Percentiles rank a stretch among this genome's conserved stretches.
Conservation (phyloP, 2,113 vertebrate species). For the Nematolebias whitei region DNA sequence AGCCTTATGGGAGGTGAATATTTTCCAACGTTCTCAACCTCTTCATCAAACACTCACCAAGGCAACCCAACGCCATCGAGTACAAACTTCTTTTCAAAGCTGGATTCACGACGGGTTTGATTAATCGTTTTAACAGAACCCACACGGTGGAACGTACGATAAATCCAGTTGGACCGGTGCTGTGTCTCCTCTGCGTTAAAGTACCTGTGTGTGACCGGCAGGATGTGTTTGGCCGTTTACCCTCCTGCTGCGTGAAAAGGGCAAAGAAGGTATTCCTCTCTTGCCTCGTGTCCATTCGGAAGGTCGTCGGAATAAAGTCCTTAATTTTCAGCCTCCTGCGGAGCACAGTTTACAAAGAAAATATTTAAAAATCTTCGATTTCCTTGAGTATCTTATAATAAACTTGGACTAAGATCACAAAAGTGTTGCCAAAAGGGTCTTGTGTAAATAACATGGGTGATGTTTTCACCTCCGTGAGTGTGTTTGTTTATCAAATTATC, state of each 20-base stretch:
- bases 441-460: no score
- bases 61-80: constrained; percentile 40
- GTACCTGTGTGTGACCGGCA: not conserved
- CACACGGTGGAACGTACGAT: constrained; percentile 13
- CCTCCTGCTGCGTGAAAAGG: constrained; percentile 78
- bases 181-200: constrained; percentile 3
- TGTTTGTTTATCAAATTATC: no score
- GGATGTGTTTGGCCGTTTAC: constrained; percentile 62
- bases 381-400: no score
- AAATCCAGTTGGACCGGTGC: constrained; percentile 35
- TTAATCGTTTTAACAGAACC: not conserved
- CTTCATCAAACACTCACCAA: constrained; percentile 62
- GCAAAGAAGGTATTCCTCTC: constrained; percentile 86
- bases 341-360: not conserved
- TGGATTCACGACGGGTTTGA: constrained; percentile 12
- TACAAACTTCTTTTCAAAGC: constrained; percentile 30
- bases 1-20: constrained; percentile 66
- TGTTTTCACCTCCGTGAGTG: no score
- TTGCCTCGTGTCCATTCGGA: constrained; percentile 83
- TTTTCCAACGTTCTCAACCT: constrained; percentile 61
- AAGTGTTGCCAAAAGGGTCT: no score
- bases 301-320: constrained; percentile 88
- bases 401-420: no score
- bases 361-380: not conserved
- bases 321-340: constrained; percentile 84